Evolutionary conservation across 37 sponge, comb jelly and placozoan species (phyloP).

Genomic region (Beroe forskalii): DNA sequence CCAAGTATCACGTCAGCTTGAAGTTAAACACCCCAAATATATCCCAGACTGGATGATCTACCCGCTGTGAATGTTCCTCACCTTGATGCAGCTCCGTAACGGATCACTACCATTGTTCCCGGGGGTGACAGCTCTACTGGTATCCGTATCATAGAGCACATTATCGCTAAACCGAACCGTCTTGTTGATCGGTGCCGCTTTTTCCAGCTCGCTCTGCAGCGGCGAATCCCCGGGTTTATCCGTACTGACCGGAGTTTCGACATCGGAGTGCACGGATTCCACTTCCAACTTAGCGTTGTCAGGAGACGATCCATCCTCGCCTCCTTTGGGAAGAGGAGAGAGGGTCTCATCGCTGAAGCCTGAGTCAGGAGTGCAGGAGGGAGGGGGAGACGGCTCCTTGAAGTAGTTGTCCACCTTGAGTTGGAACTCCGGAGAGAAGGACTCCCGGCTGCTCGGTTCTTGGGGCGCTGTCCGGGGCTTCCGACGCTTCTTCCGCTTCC

Average conservation of each 20-base stretch:
- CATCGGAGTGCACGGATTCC: neutral
- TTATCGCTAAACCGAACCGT: slow-evolving; percentile 13
- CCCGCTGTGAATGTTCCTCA: neutral
- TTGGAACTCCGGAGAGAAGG: neutral
- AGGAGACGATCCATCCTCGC: too few species aligned
- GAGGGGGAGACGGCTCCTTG: neutral
- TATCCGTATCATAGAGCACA: slow-evolving; percentile 11
- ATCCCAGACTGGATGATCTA: too few species aligned
- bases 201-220: neutral
- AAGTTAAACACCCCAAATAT: too few species aligned
- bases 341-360: neutral
- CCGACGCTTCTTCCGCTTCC: neutral
- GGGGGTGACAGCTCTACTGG: neutral
- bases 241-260: neutral
- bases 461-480: neutral
- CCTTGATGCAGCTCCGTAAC: slow-evolving; percentile 1
- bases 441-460: neutral
- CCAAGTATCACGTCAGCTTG: neutral
- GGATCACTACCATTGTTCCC: neutral
- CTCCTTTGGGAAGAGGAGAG: neutral
- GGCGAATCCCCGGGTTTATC: neutral
- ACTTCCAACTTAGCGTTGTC: neutral
- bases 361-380: slow-evolving; percentile 36
- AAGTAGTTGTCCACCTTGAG: slow-evolving; percentile 42
- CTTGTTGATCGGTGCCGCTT: neutral